Evolutionary conservation across 2,888 invertebrate genomes (phyloP), one percentile per base, ranked within the genome.

Genomic region (Rhabditoides inermis): DNA sequence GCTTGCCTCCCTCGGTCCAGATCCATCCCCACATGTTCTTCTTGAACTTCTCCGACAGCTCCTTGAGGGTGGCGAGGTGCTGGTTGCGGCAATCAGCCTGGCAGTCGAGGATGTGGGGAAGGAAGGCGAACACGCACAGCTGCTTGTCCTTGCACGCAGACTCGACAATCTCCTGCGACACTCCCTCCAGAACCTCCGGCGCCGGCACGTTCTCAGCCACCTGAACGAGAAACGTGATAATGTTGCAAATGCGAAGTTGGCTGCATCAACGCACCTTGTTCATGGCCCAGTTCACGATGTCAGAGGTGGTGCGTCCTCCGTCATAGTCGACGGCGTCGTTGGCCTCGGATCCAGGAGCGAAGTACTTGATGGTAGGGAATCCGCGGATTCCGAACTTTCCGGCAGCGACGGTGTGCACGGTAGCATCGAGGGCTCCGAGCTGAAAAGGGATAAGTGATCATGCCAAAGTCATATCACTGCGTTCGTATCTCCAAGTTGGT

Each of bases 91-190:
- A 95, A 37, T 86, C 83, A 0, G 91, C 86, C 78, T 90, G 86
- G 77, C 95, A 98, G 80, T 98, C 95, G 35, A 92, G 83, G 70
- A 98, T 90, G 77, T 94, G 88, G 0, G 95, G 95, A 61, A 98
- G 79, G 23, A 95, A 84, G 0, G 92, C 84, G 39, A 98, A 84
- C 32, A 95, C 85, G 78, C 95, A 95, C 45, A 73, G 67, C 3
- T 90, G 88, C 77, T 87, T 86, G 49, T 87, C 85, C 50, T 86
- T 85, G 78, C 95, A 98, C 0, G 85, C 84, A 50, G 55, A 55
- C 67, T 85, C 84, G 72, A 94, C 81, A 0, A 82, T 80, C 0
- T 81, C 55, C 49, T 69, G 58, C 52, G 72, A 52, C 44, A 58
- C 56, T 70, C 86, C 85, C 82, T 92, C 86, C 2, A 83, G 69